Evolutionary conservation across 2,888 invertebrate genomes (phyloP), one percentile per base, ranked within the genome.

Genomic region (Hydrotaea cyrtoneurina): DNA sequence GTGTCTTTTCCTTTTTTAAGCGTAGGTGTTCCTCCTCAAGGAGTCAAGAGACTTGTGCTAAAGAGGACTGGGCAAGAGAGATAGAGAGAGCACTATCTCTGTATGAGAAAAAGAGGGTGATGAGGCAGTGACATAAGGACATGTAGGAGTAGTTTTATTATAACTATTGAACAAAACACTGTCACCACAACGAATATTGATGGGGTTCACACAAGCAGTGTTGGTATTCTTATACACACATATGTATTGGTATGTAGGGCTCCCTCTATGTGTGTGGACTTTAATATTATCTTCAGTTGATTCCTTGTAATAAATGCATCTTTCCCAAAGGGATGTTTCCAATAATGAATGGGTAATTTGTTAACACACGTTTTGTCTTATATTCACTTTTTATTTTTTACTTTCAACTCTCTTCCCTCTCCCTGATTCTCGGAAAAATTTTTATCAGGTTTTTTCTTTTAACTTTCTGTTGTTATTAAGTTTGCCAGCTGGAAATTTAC

Each of bases 21-120:
- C 55, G 77, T 77, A 69, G 77, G 69, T 57, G 77, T 69, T 69
- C 43, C 69, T 31, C 19, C 19, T 64, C 62, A 55, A 15, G 39
- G 55, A 77, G 59, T 71, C 69, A 71, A 71, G 53, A 71, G 23
- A 31, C 59, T 50, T 71, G 15, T 23, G 17, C 10, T 55, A 19
- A 15, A 72, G 72, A 19, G 36, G 15, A 59, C 23, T 26, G 59
- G 23, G 23, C 3, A 55, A 55, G 21, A 55, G 21, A 5, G 21
- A 57, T n/a, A 36, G 31, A 2, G 55, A 19, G 53, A n/a, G n/a
- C n/a, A n/a, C n/a, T n/a, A n/a, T n/a, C n/a, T 7, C 7, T 17
- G 19, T 8, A 19, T 21, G 13, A 1, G 23, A 23, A 13, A 59
- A 15, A 15, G 23, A 59, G 23, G 5, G 55, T 15, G 55, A n/a